phyloP scores from a whole-genome alignment of 2,888 invertebrate genomes.

The Osmoderma eremita region DNA sequence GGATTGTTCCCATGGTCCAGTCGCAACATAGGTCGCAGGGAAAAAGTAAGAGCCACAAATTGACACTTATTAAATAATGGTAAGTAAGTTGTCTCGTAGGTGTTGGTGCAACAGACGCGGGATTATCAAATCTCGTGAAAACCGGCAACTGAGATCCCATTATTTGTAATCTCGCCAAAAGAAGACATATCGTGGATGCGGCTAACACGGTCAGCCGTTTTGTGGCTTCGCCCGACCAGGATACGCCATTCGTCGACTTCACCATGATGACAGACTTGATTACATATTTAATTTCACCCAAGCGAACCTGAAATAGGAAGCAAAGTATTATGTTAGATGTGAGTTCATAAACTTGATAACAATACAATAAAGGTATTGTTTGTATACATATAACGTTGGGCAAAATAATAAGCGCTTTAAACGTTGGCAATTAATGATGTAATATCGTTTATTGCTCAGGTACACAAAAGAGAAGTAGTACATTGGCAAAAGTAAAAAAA shows the following conservation, averaged over 20 bases:
- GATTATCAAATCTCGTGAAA: slow-evolving; percentile 97
- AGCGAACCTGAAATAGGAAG: slow-evolving; percentile 62
- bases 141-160: slow-evolving; percentile 97
- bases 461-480: too few relatives aligned
- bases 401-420: too few relatives aligned
- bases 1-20: slow-evolving; percentile 98
- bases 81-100: slow-evolving; percentile 91
- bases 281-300: slow-evolving; percentile 65
- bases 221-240: slow-evolving; percentile 75
- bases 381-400: too few relatives aligned
- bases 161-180: slow-evolving; percentile 87
- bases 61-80: slow-evolving; percentile 90
- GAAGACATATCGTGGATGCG: slow-evolving; percentile 80
- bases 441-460: too few relatives aligned
- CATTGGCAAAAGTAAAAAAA: too few relatives aligned
- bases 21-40: slow-evolving; percentile 95
- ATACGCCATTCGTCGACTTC: slow-evolving; percentile 67
- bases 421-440: too few relatives aligned
- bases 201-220: slow-evolving; percentile 83
- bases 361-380: too few relatives aligned
- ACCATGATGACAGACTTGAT: slow-evolving; percentile 65
- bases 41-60: slow-evolving; percentile 88
- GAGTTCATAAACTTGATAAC: too few relatives aligned
- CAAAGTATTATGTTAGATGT: neutral
- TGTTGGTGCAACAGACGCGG: slow-evolving; percentile 87